A percentile compares a stretch with the other conserved stretches of the same genome.
These are phyloP conservation scores for Enchytraeus crypticus DNA, from an alignment of 2,888 invertebrate genomes.

Conservation along the genomic window DNA sequence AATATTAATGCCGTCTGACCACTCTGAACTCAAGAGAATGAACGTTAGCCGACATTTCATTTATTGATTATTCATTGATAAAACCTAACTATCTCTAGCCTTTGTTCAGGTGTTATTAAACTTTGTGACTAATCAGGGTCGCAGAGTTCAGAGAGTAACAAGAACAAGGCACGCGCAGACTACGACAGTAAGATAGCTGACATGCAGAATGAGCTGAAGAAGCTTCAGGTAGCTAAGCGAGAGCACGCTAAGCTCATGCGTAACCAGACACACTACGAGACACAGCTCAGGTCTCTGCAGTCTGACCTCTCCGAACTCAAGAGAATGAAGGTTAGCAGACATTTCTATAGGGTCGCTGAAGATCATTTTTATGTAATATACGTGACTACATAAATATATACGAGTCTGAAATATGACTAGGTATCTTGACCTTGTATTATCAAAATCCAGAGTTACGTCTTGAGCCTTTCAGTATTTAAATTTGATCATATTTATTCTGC, in stretches of 20 bases:
- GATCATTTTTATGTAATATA: neutral
- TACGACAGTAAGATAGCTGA: slow-evolving; percentile 75
- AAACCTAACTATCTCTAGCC: too few species aligned
- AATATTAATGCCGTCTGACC: too few species aligned
- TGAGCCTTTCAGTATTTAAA: too few species aligned
- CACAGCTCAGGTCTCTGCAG: slow-evolving; percentile 63
- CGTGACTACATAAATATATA: neutral
- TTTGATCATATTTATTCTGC: too few species aligned
- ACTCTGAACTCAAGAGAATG: too few species aligned
- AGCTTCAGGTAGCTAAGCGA: slow-evolving; percentile 74
- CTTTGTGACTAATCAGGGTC: too few species aligned
- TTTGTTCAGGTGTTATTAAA: too few species aligned
- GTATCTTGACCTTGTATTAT: too few species aligned
- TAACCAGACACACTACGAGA: slow-evolving; percentile 69
- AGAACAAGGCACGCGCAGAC: slow-evolving; percentile 58
- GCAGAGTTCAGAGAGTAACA: too few species aligned
- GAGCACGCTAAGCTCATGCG: slow-evolving; percentile 76
- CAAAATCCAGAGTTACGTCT: too few species aligned
- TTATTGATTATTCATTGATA: too few species aligned
- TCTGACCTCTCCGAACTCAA: slow-evolving; percentile 74
- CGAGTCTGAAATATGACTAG: neutral
- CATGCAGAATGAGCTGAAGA: slow-evolving; percentile 76
- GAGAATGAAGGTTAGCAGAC: slow-evolving; percentile 64
- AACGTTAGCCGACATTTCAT: too few species aligned
- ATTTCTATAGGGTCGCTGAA: neutral